Evolutionary conservation across 1,140 invertebrate genomes (phyloP).

Genomic region (Aleiodes sp.): DNA sequence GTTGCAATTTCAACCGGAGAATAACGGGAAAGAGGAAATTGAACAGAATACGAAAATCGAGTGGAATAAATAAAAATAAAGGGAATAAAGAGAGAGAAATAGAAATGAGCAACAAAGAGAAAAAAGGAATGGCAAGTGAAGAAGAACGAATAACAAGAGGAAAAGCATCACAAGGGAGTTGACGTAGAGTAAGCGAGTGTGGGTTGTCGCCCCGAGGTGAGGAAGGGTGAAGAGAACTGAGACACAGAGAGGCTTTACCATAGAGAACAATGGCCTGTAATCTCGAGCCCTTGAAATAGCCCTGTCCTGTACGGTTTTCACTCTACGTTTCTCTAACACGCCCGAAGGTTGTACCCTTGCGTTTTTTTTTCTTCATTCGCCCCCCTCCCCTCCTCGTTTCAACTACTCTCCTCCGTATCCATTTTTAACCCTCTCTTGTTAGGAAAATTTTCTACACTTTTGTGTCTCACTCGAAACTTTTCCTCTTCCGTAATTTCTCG

Average conservation of each 20-base stretch:
- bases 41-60: no score
- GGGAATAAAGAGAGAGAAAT: not conserved
- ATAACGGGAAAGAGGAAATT: no score
- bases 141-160: constrained; percentile 7
- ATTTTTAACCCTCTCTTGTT: not conserved
- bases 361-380: not conserved
- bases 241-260: constrained; percentile 55
- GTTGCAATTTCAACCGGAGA: no score
- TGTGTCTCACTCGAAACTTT: not conserved
- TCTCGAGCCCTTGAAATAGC: constrained; percentile 62
- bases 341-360: constrained; percentile 14
- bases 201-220: constrained; percentile 43
- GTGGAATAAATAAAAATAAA: not conserved
- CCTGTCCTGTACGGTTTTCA: constrained; percentile 35
- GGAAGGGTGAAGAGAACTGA: constrained; percentile 54
- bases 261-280: constrained; percentile 64
- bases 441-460: not conserved
- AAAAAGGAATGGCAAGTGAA: not conserved
- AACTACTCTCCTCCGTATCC: not conserved
- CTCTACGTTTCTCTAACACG: constrained; percentile 17
- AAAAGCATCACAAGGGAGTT: constrained; percentile 19
- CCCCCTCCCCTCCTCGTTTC: not conserved
- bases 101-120: constrained; percentile 18
- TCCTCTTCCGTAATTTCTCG: constrained; percentile 37
- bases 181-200: constrained; percentile 26